These are phyloP conservation scores for Scarus forsteni DNA, from an alignment of 2,797 vertebrate species.

Conservation along the genomic window DNA sequence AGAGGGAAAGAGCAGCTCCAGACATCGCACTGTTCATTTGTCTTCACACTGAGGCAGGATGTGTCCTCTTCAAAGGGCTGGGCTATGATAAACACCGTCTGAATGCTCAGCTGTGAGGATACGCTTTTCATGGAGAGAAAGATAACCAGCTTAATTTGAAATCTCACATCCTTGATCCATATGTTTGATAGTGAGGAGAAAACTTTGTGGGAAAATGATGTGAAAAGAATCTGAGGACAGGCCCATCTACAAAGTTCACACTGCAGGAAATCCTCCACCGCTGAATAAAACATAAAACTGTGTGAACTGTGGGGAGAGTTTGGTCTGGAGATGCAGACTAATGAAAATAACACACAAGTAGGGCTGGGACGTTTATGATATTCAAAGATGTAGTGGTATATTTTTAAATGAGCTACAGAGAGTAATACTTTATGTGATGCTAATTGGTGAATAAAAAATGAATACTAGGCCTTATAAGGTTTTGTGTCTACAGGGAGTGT, in stretches of 20 bases:
- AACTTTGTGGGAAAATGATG: conserved; percentile 63
- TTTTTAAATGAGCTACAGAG: too few species aligned
- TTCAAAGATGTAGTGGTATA: too few species aligned
- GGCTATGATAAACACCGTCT: conserved; percentile 72
- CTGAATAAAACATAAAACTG: conserved; percentile 34
- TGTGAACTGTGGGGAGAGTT: conserved; percentile 14
- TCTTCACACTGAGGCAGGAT: conserved; percentile 69
- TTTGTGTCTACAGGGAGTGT: too few species aligned
- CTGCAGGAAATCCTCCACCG: conserved; percentile 42
- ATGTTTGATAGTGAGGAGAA: conserved; percentile 56
- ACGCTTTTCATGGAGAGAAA: conserved; percentile 36
- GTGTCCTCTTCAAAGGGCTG: conserved; percentile 68
- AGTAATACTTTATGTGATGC: too few species aligned
- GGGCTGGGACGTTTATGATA: too few species aligned
- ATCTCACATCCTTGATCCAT: conserved; percentile 59
- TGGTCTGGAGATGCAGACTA: conserved; percentile 12
- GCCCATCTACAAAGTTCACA: conserved; percentile 39
- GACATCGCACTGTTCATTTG: conserved; percentile 49
- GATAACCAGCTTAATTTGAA: conserved; percentile 56
- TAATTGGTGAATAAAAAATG: too few species aligned
- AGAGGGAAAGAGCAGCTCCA: conserved; percentile 15
- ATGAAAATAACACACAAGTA: neutral
- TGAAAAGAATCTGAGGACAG: conserved; percentile 45
- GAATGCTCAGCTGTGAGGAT: conserved; percentile 48
- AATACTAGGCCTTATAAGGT: too few species aligned